Evolutionary conservation across 2,113 vertebrate genomes (phyloP).

Genomic region (Alosa alosa): DNA sequence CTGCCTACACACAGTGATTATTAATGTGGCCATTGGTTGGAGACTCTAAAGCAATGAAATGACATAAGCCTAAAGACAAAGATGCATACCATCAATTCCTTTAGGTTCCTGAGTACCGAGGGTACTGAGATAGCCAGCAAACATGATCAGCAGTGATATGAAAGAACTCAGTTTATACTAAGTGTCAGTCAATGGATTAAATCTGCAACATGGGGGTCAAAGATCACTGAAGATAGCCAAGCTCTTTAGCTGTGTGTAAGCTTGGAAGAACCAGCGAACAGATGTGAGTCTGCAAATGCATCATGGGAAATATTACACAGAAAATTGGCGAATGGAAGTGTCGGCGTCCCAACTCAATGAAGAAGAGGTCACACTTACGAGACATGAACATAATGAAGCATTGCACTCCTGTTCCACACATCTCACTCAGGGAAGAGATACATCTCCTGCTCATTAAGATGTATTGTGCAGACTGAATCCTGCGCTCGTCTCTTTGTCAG

Average conservation of each 20-base stretch:
- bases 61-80: background rate
- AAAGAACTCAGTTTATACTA: background rate
- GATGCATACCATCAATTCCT: background rate
- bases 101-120: background rate
- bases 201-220: background rate
- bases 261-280: background rate
- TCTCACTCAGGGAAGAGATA: slow-evolving; percentile 16
- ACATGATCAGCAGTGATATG: background rate
- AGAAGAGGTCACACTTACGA: slow-evolving; percentile 23
- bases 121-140: background rate
- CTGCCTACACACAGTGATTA: background rate
- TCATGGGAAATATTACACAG: background rate
- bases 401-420: background rate
- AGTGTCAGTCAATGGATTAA: background rate
- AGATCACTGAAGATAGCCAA: background rate
- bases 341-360: slow-evolving; percentile 1
- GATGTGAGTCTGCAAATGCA: background rate
- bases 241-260: background rate
- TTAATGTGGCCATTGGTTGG: background rate
- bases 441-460: slow-evolving; percentile 4
- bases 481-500: background rate
- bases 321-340: slow-evolving; percentile 23
- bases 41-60: background rate
- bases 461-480: background rate
- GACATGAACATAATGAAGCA: slow-evolving; percentile 31